These are phyloP conservation scores for Acanthis flammea DNA, from an alignment of 2,797 vertebrate genomes.

Conservation along the genomic window DNA sequence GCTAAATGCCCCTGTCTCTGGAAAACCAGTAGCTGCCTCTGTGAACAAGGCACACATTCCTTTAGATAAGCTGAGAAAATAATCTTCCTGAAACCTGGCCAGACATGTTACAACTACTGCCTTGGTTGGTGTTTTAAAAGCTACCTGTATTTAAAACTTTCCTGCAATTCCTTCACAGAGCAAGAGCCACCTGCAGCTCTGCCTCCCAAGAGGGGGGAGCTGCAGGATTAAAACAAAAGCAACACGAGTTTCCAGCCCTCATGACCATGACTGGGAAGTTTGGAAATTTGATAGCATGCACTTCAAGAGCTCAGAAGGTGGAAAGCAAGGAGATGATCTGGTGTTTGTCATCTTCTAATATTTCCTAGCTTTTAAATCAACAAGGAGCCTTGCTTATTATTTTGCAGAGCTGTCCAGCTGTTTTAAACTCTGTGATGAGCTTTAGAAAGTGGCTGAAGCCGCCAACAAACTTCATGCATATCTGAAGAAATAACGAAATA, in stretches of 20 bases:
- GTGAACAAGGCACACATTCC: background rate
- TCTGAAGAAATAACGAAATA: background rate
- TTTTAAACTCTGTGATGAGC: background rate
- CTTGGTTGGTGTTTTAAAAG: background rate
- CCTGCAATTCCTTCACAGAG: background rate
- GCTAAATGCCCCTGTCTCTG: background rate
- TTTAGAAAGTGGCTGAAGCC: background rate
- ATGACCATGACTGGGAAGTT: background rate
- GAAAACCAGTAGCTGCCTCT: background rate
- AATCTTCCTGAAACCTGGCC: background rate
- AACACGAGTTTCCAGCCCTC: background rate
- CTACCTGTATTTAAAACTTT: background rate
- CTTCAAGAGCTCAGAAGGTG: background rate
- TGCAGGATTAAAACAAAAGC: background rate
- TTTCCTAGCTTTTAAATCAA: background rate
- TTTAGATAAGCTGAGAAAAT: background rate
- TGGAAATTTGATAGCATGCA: background rate
- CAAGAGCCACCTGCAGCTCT: background rate
- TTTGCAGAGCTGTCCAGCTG: background rate
- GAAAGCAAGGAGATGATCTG: background rate
- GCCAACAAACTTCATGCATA: background rate
- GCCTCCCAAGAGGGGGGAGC: background rate
- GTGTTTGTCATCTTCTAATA: background rate
- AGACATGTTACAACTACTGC: background rate
- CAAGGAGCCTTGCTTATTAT: background rate